phyloP scores from a whole-genome alignment of 2,797 vertebrate species.

The Hylomyscus alleni region DNA sequence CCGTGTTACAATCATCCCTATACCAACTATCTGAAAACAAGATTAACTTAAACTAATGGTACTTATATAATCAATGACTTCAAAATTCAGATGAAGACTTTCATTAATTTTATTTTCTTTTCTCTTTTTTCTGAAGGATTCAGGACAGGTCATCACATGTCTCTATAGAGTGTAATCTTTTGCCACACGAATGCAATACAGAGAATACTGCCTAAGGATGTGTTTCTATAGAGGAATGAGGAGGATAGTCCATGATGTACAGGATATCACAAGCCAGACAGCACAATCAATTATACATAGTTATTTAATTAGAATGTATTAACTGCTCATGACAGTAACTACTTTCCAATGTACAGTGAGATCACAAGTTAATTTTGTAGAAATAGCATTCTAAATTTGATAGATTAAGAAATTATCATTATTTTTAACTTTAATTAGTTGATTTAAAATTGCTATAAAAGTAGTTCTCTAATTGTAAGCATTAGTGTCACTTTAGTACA shows the following conservation, averaged over 20 bases:
- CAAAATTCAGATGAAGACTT: slow-evolving; percentile 86
- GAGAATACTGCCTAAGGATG: slow-evolving; percentile 52
- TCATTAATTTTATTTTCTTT: slow-evolving; percentile 86
- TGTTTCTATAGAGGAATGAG: slow-evolving; percentile 42
- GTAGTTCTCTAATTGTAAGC: not conserved
- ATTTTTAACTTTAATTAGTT: slow-evolving; percentile 53
- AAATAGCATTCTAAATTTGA: slow-evolving; percentile 54
- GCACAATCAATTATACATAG: slow-evolving; percentile 59
- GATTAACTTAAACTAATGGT: slow-evolving; percentile 84
- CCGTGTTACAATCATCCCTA: slow-evolving; percentile 75
- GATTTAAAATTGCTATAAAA: slow-evolving; percentile 18
- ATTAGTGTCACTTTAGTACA: not conserved
- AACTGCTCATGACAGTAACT: slow-evolving; percentile 62
- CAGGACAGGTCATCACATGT: slow-evolving; percentile 83
- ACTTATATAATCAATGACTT: slow-evolving; percentile 79
- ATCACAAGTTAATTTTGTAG: slow-evolving; percentile 54
- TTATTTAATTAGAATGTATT: slow-evolving; percentile 78
- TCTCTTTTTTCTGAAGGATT: slow-evolving; percentile 84
- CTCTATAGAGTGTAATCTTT: slow-evolving; percentile 86
- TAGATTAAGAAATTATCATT: not conserved
- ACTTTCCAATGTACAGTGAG: slow-evolving; percentile 58
- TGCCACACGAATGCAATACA: slow-evolving; percentile 77
- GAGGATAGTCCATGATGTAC: slow-evolving; percentile 73
- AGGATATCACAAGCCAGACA: slow-evolving; percentile 46
- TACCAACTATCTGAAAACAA: slow-evolving; percentile 77